phyloP scores from a whole-genome alignment of 1,140 invertebrate species.

The Papilio polyxenes region DNA sequence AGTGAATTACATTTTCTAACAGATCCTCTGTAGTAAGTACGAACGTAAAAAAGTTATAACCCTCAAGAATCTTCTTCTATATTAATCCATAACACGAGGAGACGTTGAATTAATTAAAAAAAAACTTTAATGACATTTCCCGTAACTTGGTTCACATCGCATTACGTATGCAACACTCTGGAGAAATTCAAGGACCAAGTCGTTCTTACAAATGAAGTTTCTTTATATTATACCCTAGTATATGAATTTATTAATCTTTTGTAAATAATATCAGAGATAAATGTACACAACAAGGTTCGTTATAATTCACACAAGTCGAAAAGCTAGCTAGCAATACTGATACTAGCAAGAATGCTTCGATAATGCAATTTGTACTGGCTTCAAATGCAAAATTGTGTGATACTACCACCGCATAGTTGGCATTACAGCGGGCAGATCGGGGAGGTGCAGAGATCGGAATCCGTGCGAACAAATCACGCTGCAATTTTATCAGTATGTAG shows the following conservation, averaged over 20 bases:
- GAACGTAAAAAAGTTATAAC: constrained; percentile 20
- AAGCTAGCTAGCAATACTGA: constrained; percentile 29
- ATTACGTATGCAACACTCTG: constrained; percentile 63
- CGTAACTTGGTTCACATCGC: constrained; percentile 52
- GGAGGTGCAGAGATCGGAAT: constrained; percentile 73
- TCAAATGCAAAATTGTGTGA: constrained; percentile 64
- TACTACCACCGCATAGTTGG: constrained; percentile 68
- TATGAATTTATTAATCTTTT: constrained; percentile 22
- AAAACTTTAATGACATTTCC: constrained; percentile 62
- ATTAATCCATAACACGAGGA: constrained; percentile 34
- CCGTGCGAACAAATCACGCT: constrained; percentile 70
- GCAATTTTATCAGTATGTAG: constrained; percentile 64
- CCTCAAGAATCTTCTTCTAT: background rate
- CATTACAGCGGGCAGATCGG: constrained; percentile 54
- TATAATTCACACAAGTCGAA: constrained; percentile 21
- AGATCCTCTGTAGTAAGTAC: constrained; percentile 21
- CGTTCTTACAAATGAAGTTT: constrained; percentile 55
- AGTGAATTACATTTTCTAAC: background rate
- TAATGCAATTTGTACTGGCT: constrained; percentile 65
- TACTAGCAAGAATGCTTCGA: constrained; percentile 55
- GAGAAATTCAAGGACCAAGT: constrained; percentile 58
- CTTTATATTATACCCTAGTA: constrained; percentile 48
- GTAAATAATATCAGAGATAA: constrained; percentile 36
- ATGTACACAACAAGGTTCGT: constrained; percentile 32
- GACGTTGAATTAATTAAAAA: constrained; percentile 61